Percentiles rank a stretch among this genome's conserved stretches.
Evolutionary conservation across 2,888 invertebrate genomes (phyloP).

Genomic region (Litoditis marina): DNA sequence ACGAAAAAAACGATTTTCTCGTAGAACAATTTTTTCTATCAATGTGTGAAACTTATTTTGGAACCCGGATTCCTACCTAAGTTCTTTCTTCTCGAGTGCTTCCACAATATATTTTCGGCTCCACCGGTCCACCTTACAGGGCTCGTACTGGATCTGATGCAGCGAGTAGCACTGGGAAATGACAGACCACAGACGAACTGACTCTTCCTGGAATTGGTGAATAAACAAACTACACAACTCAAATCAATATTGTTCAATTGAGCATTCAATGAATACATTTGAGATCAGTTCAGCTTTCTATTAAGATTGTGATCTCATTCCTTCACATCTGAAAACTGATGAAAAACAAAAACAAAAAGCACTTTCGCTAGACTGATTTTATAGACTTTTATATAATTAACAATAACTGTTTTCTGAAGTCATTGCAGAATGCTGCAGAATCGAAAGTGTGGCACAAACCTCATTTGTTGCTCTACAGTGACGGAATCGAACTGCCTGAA

Average conservation of each 20-base stretch:
- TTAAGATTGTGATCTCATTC: too few relatives aligned
- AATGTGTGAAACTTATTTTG: not conserved
- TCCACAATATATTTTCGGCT: slow-evolving; percentile 20
- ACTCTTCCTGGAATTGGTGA: slow-evolving; percentile 18
- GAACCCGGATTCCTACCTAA: not conserved
- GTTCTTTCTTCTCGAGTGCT: slow-evolving; percentile 5
- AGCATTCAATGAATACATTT: not conserved
- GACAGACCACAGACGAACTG: slow-evolving; percentile 22
- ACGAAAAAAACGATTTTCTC: too few relatives aligned
- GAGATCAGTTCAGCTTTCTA: not conserved
- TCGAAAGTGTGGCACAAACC: too few relatives aligned
- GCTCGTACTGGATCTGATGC: slow-evolving; percentile 25
- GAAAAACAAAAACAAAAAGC: too few relatives aligned
- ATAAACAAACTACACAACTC: slow-evolving; percentile 6
- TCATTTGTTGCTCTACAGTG: slow-evolving; percentile 13
- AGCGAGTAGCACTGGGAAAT: slow-evolving; percentile 19
- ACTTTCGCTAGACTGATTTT: too few relatives aligned
- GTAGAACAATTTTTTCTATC: not conserved
- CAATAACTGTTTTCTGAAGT: too few relatives aligned
- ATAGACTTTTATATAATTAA: too few relatives aligned
- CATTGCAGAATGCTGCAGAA: too few relatives aligned
- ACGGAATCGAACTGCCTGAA: slow-evolving; percentile 15
- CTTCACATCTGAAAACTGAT: not conserved
- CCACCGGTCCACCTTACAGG: slow-evolving; percentile 16
- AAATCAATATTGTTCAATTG: not conserved